Evolutionary conservation across 2,888 invertebrate genomes (phyloP).

Genomic region (Tryphoninae sp.): DNA sequence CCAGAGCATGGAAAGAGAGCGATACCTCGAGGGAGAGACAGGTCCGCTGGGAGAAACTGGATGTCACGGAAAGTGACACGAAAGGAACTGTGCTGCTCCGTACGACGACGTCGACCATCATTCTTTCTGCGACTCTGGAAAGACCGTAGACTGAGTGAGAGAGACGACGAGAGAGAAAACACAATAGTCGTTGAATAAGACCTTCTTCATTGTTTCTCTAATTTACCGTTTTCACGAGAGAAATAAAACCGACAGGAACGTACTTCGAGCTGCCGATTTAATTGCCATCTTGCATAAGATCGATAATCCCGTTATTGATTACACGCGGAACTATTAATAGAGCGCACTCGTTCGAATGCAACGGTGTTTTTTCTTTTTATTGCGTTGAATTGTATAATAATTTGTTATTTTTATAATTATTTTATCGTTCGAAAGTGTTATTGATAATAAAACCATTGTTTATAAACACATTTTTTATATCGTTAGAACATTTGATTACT

Average conservation of each 20-base stretch:
- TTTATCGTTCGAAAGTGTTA: too few species aligned
- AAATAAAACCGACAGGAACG: background rate
- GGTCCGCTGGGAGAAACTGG: conserved; percentile 26
- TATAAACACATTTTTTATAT: too few species aligned
- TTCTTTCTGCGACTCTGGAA: conserved; percentile 12
- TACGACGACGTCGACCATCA: conserved; percentile 40
- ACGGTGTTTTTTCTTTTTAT: too few species aligned
- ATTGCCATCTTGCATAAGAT: conserved; percentile 2
- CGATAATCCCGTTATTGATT: background rate
- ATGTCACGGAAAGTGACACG: conserved; percentile 55
- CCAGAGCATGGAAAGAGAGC: conserved; percentile 29
- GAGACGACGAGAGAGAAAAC: background rate
- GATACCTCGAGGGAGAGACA: conserved; percentile 42
- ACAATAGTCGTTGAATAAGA: conserved; percentile 12
- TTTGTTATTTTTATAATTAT: too few species aligned
- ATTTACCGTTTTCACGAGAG: conserved; percentile 13
- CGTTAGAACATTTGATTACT: too few species aligned
- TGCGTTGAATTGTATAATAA: too few species aligned
- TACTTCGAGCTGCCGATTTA: background rate
- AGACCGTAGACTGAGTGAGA: background rate
- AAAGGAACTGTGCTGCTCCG: conserved; percentile 32
- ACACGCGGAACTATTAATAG: background rate
- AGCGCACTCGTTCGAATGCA: background rate
- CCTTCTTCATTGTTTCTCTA: conserved; percentile 24
- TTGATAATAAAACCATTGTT: too few species aligned